Conservation (phyloP, 2,113 vertebrate species). For the Oreochromis tanganicae region DNA sequence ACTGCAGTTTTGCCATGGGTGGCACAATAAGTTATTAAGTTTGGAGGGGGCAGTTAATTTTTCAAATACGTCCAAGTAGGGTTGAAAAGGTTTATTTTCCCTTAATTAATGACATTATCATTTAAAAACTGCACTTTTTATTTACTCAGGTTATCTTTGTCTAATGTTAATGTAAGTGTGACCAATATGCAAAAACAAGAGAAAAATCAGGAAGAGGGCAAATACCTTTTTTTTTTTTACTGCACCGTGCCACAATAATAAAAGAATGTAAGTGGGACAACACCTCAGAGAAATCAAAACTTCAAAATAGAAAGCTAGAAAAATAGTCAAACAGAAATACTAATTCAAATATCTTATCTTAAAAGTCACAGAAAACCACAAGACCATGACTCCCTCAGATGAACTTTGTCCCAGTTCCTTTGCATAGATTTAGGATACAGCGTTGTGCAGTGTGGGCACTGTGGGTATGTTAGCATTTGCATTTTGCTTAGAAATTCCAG, state of each 20-base stretch:
- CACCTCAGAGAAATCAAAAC: background rate
- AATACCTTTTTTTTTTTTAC: too few species aligned
- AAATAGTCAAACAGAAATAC: background rate
- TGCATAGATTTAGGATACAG: background rate
- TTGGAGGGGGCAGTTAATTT: too few species aligned
- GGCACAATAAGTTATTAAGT: background rate
- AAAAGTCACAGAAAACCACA: background rate
- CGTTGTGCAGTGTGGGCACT: background rate
- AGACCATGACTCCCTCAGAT: background rate
- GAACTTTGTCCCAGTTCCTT: background rate
- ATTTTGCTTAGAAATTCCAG: background rate
- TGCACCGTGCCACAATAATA: background rate
- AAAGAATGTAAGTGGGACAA: background rate
- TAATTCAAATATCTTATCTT: background rate
- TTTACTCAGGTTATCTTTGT: too few species aligned
- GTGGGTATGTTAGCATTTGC: background rate
- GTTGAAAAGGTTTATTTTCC: too few species aligned
- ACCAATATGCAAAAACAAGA: too few species aligned
- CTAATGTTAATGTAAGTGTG: too few species aligned
- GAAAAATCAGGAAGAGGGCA: too few species aligned
- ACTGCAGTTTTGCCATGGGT: too few species aligned
- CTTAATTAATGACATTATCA: too few species aligned
- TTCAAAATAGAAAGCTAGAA: background rate
- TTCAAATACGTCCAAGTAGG: too few species aligned
- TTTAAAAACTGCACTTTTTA: too few species aligned